Evolutionary conservation across 2,888 invertebrate genomes (phyloP).

Genomic region (Eulithis prunata): DNA sequence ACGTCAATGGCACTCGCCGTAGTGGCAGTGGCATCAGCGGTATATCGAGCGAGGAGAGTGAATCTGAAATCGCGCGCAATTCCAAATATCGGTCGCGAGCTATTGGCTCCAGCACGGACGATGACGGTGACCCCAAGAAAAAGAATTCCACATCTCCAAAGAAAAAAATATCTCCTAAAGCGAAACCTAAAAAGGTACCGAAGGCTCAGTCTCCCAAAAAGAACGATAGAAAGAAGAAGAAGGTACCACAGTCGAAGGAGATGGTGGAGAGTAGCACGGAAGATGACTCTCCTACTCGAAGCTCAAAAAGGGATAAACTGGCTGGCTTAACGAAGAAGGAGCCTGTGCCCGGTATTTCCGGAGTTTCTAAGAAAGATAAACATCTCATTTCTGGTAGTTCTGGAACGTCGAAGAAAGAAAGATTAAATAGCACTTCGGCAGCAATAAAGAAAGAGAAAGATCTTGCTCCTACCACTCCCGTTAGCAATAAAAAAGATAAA

Average conservation of each 20-base stretch:
- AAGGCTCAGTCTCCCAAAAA: slow-evolving; percentile 73
- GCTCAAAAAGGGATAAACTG: slow-evolving; percentile 23
- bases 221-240: slow-evolving; percentile 76
- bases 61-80: slow-evolving; percentile 65
- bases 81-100: slow-evolving; percentile 67
- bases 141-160: slow-evolving; percentile 73
- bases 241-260: slow-evolving; percentile 74
- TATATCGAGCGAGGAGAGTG: slow-evolving; percentile 80
- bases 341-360: slow-evolving; percentile 13
- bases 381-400: slow-evolving; percentile 2
- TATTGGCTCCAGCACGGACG: slow-evolving; percentile 85
- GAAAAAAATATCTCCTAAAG: slow-evolving; percentile 77
- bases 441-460: slow-evolving; percentile 49
- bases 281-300: slow-evolving; percentile 76
- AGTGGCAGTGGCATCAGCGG: slow-evolving; percentile 88
- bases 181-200: slow-evolving; percentile 62
- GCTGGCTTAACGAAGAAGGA: slow-evolving; percentile 15
- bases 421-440: slow-evolving; percentile 18
- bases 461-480: slow-evolving; percentile 3
- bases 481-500: slow-evolving; percentile 15
- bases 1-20: slow-evolving; percentile 90
- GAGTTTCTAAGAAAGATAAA: slow-evolving; percentile 28
- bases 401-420: slow-evolving; percentile 20
- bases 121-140: slow-evolving; percentile 67
- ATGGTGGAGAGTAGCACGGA: slow-evolving; percentile 86